Evolutionary conservation across 2,113 vertebrate species (phyloP).

Genomic region (Tonatia bakeri): DNA sequence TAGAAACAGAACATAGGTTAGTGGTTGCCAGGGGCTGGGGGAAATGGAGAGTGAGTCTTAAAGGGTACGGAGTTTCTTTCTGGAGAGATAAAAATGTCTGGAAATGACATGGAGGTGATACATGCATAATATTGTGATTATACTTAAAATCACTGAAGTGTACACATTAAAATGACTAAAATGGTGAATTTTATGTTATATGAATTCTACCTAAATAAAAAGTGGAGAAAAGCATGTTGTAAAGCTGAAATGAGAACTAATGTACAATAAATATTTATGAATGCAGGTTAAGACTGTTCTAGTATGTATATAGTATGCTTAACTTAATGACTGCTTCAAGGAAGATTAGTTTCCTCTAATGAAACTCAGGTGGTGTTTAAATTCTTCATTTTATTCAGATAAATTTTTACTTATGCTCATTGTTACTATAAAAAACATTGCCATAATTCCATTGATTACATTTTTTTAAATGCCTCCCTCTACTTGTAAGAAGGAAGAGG

Average conservation of each 20-base stretch:
- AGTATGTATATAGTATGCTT: not conserved
- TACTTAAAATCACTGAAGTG: not conserved
- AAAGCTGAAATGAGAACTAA: not conserved
- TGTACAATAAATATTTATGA: not conserved
- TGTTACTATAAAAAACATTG: constrained; percentile 1
- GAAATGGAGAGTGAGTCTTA: not conserved
- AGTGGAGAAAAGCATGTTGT: not conserved
- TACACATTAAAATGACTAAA: not conserved
- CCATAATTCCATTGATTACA: not conserved
- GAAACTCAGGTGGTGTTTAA: not conserved
- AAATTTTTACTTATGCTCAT: not conserved
- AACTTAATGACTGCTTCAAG: not conserved
- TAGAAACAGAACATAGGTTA: not conserved
- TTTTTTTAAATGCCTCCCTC: not conserved
- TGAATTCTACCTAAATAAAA: not conserved
- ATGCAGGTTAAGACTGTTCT: not conserved
- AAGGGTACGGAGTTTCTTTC: not conserved
- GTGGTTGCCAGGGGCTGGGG: not conserved
- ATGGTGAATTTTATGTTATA: not conserved
- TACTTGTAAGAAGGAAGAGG: not conserved
- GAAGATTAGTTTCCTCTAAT: constrained; percentile 1
- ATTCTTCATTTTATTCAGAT: not conserved
- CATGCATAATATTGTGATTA: not conserved
- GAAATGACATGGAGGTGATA: not conserved
- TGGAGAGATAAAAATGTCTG: not conserved